These are phyloP conservation scores for Ranitomeya variabilis DNA, from an alignment of 2,113 vertebrate genomes.

Conservation along the genomic window DNA sequence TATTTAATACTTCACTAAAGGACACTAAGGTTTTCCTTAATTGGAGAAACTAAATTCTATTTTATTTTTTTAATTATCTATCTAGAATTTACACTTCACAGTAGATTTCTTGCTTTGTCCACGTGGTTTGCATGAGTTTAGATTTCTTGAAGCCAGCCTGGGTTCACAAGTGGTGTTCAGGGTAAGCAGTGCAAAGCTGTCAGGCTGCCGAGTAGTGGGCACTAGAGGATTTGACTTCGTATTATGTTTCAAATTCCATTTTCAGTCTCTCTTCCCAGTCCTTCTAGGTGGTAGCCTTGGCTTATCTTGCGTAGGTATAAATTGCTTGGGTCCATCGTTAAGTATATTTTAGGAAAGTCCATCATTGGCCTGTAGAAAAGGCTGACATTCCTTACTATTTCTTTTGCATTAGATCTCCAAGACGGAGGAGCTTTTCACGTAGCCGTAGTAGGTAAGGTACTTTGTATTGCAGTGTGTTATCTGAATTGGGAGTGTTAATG, in stretches of 20 bases:
- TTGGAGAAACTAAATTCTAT: background rate
- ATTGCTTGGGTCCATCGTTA: conserved; percentile 80
- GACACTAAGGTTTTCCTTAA: background rate
- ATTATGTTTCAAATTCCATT: conserved; percentile 70
- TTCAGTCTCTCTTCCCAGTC: conserved; percentile 36
- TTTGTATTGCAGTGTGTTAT: background rate
- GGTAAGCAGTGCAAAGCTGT: conserved; percentile 78
- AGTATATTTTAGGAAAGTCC: conserved; percentile 77
- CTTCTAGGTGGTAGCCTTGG: conserved; percentile 75
- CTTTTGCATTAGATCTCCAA: conserved; percentile 90
- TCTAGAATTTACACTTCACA: conserved; percentile 4
- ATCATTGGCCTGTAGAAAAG: conserved; percentile 60
- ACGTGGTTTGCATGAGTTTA: conserved; percentile 38
- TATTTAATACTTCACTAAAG: conserved; percentile 8
- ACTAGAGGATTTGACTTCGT: conserved; percentile 75
- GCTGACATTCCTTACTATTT: conserved; percentile 65
- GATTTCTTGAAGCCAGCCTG: conserved; percentile 52
- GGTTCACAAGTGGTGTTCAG: conserved; percentile 71
- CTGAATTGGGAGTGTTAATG: no score
- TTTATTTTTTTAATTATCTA: background rate
- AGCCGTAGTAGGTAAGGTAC: conserved; percentile 91
- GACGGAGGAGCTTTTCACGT: conserved; percentile 95
- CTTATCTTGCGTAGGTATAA: conserved; percentile 73
- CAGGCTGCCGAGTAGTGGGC: conserved; percentile 76
- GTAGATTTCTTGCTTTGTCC: conserved; percentile 21